phyloP scores from a whole-genome alignment of 23 tunicate species.

The Phallusia fumigata region DNA sequence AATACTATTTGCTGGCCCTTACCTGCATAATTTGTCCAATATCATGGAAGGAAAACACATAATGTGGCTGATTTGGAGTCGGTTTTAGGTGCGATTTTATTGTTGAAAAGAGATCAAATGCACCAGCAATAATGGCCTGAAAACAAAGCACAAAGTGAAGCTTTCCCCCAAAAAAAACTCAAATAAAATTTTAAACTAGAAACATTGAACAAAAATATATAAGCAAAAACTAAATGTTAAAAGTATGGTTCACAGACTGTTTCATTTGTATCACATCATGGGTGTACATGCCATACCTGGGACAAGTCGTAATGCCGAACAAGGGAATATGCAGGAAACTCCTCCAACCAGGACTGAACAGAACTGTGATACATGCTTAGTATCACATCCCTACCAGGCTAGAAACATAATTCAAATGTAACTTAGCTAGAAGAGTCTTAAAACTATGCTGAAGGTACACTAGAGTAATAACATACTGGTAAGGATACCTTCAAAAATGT shows the following conservation, averaged over 20 bases:
- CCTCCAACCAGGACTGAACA: conserved; percentile 89
- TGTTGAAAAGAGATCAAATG: conserved; percentile 59
- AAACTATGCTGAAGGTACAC: no score
- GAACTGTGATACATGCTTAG: conserved; percentile 81
- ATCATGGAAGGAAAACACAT: conserved; percentile 86
- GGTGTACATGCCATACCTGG: conserved; percentile 41
- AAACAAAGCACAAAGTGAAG: neutral
- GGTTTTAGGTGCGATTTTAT: conserved; percentile 52
- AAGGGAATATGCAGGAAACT: conserved; percentile 85
- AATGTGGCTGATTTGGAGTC: conserved; percentile 72
- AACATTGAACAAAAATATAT: no score
- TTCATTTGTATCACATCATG: neutral
- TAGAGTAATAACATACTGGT: no score
- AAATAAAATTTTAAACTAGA: no score
- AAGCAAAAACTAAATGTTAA: no score
- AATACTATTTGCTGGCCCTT: neutral
- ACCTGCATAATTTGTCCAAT: conserved; percentile 74
- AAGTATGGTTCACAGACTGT: no score
- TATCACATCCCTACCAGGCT: conserved; percentile 72
- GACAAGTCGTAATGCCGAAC: conserved; percentile 78
- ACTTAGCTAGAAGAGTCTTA: no score
- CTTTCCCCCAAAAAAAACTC: no score
- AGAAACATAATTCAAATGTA: neutral
- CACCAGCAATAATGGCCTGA: conserved; percentile 86
- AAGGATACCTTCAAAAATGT: no score